These are phyloP conservation scores for Mythimna ferrago DNA, from an alignment of 2,888 invertebrate species.

Conservation along the genomic window DNA sequence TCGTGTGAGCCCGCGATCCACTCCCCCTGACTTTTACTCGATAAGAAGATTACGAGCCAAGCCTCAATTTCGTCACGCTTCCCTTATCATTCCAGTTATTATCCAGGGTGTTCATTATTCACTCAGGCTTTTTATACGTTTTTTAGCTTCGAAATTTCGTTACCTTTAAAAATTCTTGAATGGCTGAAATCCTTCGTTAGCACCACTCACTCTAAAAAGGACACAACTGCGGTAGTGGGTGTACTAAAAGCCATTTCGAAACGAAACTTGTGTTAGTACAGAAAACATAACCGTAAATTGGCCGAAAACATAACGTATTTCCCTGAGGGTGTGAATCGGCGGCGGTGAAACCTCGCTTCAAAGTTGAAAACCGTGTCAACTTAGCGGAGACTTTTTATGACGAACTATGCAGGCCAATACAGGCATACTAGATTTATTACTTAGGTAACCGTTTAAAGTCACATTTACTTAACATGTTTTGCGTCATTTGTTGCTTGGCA, in stretches of 20 bases:
- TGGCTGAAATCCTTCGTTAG: neutral
- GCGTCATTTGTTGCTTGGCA: slow-evolving; percentile 1
- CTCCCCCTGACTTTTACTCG: slow-evolving; percentile 44
- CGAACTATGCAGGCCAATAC: neutral
- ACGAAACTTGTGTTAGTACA: slow-evolving; percentile 31
- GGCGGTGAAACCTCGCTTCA: neutral
- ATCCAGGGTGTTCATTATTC: slow-evolving; percentile 57
- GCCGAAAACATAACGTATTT: slow-evolving; percentile 33
- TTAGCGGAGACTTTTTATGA: slow-evolving; percentile 8
- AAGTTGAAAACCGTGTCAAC: slow-evolving; percentile 32
- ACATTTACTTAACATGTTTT: slow-evolving; percentile 25
- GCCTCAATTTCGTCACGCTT: slow-evolving; percentile 49
- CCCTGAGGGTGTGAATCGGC: slow-evolving; percentile 18
- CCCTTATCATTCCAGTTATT: slow-evolving; percentile 36
- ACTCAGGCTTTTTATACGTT: slow-evolving; percentile 40
- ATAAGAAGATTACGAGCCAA: slow-evolving; percentile 64
- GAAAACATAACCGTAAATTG: slow-evolving; percentile 34
- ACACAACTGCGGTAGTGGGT: neutral
- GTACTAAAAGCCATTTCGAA: slow-evolving; percentile 20
- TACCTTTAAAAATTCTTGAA: slow-evolving; percentile 11
- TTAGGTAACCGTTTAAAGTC: slow-evolving; percentile 24
- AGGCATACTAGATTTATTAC: slow-evolving; percentile 15
- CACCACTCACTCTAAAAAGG: neutral
- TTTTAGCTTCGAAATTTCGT: slow-evolving; percentile 33
- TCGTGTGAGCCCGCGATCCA: slow-evolving; percentile 47